Conservation (phyloP, 1,140 invertebrate genomes). For the Bombus breviceps region DNA sequence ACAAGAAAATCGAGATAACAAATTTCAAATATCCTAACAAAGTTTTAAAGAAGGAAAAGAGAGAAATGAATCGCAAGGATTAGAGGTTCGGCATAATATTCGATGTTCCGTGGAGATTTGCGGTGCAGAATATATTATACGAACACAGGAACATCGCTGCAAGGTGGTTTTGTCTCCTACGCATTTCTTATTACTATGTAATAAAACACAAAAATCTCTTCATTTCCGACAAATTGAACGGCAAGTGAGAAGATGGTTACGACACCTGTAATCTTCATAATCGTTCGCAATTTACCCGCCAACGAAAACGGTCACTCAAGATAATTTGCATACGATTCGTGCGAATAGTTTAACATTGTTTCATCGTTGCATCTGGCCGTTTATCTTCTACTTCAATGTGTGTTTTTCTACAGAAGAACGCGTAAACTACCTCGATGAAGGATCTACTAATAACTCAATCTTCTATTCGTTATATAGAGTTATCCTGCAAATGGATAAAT, state of each 20-base stretch:
- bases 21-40: background rate
- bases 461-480: background rate
- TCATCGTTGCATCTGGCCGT: background rate
- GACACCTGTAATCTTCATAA: slow-evolving; percentile 48
- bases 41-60: background rate
- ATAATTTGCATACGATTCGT: slow-evolving; percentile 23
- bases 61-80: background rate
- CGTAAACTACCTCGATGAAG: background rate
- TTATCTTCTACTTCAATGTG: slow-evolving; percentile 11
- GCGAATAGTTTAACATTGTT: slow-evolving; percentile 35
- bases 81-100: background rate
- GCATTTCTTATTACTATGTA: background rate
- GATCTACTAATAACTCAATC: slow-evolving; percentile 27
- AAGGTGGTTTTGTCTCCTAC: slow-evolving; percentile 38
- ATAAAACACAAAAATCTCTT: slow-evolving; percentile 25
- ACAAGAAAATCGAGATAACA: background rate
- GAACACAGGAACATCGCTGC: background rate
- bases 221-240: slow-evolving; percentile 24
- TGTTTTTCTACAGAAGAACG: background rate
- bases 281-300: slow-evolving; percentile 47
- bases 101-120: background rate
- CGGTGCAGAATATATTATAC: background rate
- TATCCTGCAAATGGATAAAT: background rate
- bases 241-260: slow-evolving; percentile 2
- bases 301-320: slow-evolving; percentile 29